Conservation (phyloP, 35 echinoderm and acorn worm species). For the Lytechinus variegatus region DNA sequence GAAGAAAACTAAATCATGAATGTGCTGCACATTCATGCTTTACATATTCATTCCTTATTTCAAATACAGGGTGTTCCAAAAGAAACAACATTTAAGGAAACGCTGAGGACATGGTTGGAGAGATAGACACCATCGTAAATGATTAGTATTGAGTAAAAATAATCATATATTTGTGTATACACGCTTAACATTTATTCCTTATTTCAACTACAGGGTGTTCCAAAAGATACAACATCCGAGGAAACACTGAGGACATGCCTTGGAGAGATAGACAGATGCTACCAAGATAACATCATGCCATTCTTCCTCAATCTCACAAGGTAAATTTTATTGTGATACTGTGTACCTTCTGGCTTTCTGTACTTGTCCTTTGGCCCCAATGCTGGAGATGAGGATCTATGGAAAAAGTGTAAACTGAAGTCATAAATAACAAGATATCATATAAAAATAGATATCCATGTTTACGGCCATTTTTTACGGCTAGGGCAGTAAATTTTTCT, state of each 20-base stretch:
- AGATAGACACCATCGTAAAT: no score
- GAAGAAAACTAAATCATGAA: no score
- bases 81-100: conserved; percentile 66
- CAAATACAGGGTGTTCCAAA: conserved; percentile 65
- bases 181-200: background rate
- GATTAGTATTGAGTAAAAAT: no score
- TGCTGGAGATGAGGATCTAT: no score
- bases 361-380: no score
- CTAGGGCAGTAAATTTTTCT: no score
- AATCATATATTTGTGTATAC: no score
- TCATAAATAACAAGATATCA: no score
- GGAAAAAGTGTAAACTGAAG: no score
- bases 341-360: background rate
- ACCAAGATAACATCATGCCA: conserved; percentile 69
- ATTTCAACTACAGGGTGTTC: conserved; percentile 54
- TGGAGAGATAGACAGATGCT: conserved; percentile 70
- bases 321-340: conserved; percentile 25
- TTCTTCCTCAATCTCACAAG: conserved; percentile 88
- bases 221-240: conserved; percentile 68
- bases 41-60: background rate
- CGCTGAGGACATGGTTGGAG: conserved; percentile 52
- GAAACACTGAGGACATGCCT: conserved; percentile 68
- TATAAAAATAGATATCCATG: no score
- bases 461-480: no score
- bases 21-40: no score